Conservation (phyloP, 2,113 vertebrate genomes). For the Pyrgilauda ruficollis region DNA sequence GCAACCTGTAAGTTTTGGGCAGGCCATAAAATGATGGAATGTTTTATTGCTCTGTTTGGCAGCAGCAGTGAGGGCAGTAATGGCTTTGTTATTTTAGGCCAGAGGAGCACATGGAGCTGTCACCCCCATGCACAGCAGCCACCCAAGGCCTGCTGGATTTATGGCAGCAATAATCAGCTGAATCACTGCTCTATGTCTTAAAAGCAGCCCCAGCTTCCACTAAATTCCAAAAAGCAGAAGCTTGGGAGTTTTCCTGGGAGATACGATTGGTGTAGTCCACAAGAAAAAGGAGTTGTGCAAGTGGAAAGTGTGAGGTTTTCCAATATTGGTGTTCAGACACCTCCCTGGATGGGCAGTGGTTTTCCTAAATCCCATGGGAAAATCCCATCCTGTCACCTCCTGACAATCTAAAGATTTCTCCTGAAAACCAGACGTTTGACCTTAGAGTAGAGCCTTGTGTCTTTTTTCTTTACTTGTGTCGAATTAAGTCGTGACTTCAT, state of each 20-base stretch:
- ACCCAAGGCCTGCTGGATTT: background rate
- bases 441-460: background rate
- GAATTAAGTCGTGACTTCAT: background rate
- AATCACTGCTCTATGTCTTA: background rate
- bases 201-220: background rate
- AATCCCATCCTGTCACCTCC: background rate
- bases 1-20: background rate
- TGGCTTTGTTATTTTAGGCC: background rate
- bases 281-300: rapidly evolving
- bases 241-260: background rate
- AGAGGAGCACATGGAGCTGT: background rate
- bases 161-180: constrained; percentile 6
- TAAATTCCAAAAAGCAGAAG: background rate
- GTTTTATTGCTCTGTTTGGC: background rate
- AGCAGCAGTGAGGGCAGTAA: background rate
- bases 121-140: background rate
- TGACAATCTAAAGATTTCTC: background rate
- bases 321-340: rapidly evolving
- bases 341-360: background rate
- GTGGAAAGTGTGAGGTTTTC: rapidly evolving
- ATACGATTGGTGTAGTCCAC: rapidly evolving
- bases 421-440: background rate
- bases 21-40: background rate
- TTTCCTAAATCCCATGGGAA: background rate
- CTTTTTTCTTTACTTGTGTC: background rate